phyloP scores from a whole-genome alignment of 1,140 invertebrate species.

The Brachionus rubens region DNA sequence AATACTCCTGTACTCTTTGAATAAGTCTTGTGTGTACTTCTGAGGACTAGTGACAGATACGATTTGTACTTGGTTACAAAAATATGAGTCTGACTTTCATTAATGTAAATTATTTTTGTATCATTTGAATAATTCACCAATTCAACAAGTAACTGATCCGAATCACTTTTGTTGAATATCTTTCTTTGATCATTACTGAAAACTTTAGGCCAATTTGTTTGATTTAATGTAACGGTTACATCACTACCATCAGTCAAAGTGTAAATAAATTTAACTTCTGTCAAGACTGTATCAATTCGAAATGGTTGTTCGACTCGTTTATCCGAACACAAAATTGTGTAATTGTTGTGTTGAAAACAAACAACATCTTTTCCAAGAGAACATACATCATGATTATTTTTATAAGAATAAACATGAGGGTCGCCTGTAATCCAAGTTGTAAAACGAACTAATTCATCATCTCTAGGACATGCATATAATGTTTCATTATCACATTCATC shows the following conservation, averaged over 20 bases:
- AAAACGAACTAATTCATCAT: not conserved
- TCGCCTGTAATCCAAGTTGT: conserved; percentile 33
- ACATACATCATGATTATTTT: conserved; percentile 3
- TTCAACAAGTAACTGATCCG: too few relatives aligned
- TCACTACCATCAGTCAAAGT: not conserved
- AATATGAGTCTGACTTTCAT: conserved; percentile 14
- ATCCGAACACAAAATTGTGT: not conserved
- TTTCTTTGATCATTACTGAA: not conserved
- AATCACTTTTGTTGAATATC: not conserved
- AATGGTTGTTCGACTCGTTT: not conserved
- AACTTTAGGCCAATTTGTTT: not conserved
- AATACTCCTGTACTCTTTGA: not conserved
- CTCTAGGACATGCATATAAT: conserved; percentile 10
- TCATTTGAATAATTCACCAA: too few relatives aligned
- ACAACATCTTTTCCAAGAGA: not conserved
- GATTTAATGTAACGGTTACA: not conserved
- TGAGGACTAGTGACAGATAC: not conserved
- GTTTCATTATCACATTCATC: not conserved
- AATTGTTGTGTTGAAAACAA: not conserved
- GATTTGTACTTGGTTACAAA: not conserved
- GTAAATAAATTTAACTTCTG: conserved; percentile 2
- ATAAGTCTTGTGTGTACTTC: not conserved
- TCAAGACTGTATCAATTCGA: not conserved
- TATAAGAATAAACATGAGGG: conserved; percentile 12
- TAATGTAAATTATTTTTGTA: not conserved